phyloP scores from a whole-genome alignment of 2,888 invertebrate species.

The Aphidius colemani region DNA sequence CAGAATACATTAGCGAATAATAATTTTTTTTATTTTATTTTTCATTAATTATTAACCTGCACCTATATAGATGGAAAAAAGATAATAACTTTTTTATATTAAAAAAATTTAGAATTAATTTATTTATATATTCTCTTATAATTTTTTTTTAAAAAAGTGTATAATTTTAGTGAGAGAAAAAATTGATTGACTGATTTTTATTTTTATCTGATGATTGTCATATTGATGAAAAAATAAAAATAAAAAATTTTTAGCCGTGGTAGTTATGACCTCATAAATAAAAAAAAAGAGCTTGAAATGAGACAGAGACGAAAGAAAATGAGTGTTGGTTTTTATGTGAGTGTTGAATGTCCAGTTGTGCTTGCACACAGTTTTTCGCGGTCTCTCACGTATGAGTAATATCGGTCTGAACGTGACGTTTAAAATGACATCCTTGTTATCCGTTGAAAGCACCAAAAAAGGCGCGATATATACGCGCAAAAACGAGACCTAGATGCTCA shows the following conservation, averaged over 20 bases:
- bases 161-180: too few relatives aligned
- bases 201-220: too few relatives aligned
- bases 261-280: not conserved
- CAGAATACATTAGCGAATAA: not conserved
- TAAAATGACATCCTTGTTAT: conserved; percentile 36
- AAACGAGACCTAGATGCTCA: conserved; percentile 8
- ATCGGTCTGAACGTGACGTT: conserved; percentile 38
- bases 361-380: conserved; percentile 5
- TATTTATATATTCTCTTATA: too few relatives aligned
- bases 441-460: conserved; percentile 29
- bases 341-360: conserved; percentile 6
- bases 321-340: conserved; percentile 8
- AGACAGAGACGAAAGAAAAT: not conserved
- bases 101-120: too few relatives aligned
- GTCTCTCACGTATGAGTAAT: conserved; percentile 32
- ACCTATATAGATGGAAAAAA: too few relatives aligned
- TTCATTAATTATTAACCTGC: not conserved
- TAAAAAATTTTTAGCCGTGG: not conserved
- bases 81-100: too few relatives aligned
- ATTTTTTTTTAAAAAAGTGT: too few relatives aligned
- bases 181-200: too few relatives aligned
- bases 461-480: conserved; percentile 36
- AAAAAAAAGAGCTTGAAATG: not conserved
- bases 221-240: not conserved
- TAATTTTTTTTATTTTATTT: not conserved